Evolutionary conservation across 2,888 invertebrate genomes (phyloP).

Genomic region (Aplocera efformata): DNA sequence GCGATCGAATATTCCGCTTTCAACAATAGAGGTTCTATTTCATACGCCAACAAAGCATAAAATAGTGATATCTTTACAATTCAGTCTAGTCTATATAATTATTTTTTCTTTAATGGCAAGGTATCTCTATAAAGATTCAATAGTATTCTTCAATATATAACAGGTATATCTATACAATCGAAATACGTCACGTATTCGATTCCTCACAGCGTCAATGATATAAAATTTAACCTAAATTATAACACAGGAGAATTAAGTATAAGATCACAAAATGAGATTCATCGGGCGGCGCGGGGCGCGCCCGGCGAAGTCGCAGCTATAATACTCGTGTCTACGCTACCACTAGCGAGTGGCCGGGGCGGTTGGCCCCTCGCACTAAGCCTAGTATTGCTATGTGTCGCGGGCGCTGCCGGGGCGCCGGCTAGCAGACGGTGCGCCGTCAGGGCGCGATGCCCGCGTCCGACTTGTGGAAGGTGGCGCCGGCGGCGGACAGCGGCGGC

Average conservation of each 20-base stretch:
- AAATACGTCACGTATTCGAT: slow-evolving; percentile 73
- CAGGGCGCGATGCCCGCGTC: slow-evolving; percentile 90
- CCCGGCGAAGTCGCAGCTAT: slow-evolving; percentile 77
- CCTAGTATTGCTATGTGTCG: slow-evolving; percentile 75
- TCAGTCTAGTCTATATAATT: slow-evolving; percentile 81
- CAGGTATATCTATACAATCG: slow-evolving; percentile 76
- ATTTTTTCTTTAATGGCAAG: slow-evolving; percentile 77
- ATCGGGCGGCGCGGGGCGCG: slow-evolving; percentile 69
- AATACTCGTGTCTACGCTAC: slow-evolving; percentile 75
- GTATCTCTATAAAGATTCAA: slow-evolving; percentile 79
- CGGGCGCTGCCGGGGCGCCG: slow-evolving; percentile 34
- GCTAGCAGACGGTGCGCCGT: slow-evolving; percentile 85
- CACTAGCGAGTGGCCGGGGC: slow-evolving; percentile 63
- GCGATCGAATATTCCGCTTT: slow-evolving; percentile 59
- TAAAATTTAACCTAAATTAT: slow-evolving; percentile 81
- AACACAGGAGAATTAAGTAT: slow-evolving; percentile 81
- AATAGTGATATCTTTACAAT: slow-evolving; percentile 80
- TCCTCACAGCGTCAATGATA: slow-evolving; percentile 80
- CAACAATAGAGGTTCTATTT: slow-evolving; percentile 70
- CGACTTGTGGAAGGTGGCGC: slow-evolving; percentile 87
- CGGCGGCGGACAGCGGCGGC: slow-evolving; percentile 71
- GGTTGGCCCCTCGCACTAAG: slow-evolving; percentile 66
- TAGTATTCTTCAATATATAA: slow-evolving; percentile 76
- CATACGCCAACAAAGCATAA: slow-evolving; percentile 79
- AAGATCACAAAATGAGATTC: slow-evolving; percentile 81